Conservation (phyloP, 2,797 vertebrate genomes). For the Bryconaethiops microstoma region DNA sequence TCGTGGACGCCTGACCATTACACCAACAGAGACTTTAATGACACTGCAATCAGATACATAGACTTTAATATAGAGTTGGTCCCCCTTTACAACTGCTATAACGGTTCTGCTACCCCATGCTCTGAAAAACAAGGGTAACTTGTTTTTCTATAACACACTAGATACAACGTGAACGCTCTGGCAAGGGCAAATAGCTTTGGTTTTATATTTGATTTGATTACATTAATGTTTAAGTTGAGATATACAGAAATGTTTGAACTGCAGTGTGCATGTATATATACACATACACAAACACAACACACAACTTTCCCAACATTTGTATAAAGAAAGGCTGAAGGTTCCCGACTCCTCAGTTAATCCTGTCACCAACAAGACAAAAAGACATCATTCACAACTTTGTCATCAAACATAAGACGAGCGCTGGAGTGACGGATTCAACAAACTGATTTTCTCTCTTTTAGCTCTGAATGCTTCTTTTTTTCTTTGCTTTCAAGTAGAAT, state of each 20-base stretch:
- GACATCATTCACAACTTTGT: neutral
- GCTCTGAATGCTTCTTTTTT: conserved; percentile 67
- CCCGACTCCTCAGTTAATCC: neutral
- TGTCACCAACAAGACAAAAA: neutral
- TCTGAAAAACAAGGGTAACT: too few species aligned
- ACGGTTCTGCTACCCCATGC: too few species aligned
- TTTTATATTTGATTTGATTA: too few species aligned
- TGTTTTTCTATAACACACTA: neutral
- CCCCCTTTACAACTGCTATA: too few species aligned
- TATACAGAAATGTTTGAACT: too few species aligned
- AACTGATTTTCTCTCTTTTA: neutral
- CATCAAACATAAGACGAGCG: neutral
- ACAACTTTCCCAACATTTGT: too few species aligned
- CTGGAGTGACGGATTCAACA: neutral
- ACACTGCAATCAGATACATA: too few species aligned
- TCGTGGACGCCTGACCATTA: too few species aligned
- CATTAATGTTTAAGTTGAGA: too few species aligned
- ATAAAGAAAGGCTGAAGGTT: neutral
- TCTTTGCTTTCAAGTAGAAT: conserved; percentile 23
- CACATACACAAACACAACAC: neutral
- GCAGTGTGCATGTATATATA: neutral
- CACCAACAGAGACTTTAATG: too few species aligned
- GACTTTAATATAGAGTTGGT: too few species aligned
- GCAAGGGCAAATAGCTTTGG: too few species aligned
- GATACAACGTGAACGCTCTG: neutral